Percentiles rank a stretch among this genome's conserved stretches.
Evolutionary conservation across 2,113 vertebrate species (phyloP).

Genomic region (Eptatretus burgeri): DNA sequence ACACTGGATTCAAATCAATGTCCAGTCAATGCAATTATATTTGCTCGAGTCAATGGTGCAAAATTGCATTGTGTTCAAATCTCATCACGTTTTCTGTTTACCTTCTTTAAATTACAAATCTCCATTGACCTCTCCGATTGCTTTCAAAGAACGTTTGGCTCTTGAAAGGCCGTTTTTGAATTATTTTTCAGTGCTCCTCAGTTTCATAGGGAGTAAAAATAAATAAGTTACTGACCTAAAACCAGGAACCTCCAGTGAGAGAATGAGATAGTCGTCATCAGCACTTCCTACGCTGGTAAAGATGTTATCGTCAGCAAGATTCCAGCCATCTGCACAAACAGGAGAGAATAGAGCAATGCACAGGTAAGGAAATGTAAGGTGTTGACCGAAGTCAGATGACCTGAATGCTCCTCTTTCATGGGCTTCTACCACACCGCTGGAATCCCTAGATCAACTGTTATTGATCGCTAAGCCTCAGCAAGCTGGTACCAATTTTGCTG

Average conservation of each 20-base stretch:
- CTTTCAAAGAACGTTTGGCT: neutral
- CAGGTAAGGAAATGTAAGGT: neutral
- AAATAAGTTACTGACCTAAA: constrained; percentile 41
- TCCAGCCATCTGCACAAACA: constrained; percentile 36
- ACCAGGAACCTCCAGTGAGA: constrained; percentile 63
- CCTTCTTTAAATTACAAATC: neutral
- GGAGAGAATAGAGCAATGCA: neutral
- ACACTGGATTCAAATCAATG: constrained; percentile 20
- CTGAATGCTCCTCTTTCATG: too few species aligned
- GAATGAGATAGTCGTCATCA: constrained; percentile 81
- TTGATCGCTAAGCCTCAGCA: too few species aligned
- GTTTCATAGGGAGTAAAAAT: neutral
- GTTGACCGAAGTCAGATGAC: too few species aligned
- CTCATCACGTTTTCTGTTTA: neutral
- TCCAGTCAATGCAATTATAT: neutral
- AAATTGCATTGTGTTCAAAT: neutral
- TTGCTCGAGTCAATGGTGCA: neutral
- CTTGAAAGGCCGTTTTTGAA: neutral
- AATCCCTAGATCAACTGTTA: too few species aligned
- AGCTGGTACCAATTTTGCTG: too few species aligned
- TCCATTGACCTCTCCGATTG: neutral
- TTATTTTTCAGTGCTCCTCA: neutral
- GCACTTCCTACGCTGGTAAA: constrained; percentile 57
- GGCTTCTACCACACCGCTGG: too few species aligned
- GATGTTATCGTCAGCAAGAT: constrained; percentile 64